phyloP scores from a whole-genome alignment of 2,888 invertebrate species.

The Mylabris sibirica region DNA sequence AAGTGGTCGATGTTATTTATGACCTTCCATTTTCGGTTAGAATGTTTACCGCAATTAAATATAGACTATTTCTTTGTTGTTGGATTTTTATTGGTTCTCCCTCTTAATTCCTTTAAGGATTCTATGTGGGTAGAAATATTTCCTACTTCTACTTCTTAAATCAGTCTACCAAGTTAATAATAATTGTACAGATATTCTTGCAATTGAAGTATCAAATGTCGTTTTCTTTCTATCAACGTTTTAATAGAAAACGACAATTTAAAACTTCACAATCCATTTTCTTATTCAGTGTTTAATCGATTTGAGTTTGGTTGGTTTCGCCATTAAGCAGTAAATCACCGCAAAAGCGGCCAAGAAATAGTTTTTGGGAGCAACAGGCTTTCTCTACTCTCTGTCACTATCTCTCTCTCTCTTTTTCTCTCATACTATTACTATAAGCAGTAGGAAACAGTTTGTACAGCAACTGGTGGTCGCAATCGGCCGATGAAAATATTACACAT shows the following conservation, averaged over 20 bases:
- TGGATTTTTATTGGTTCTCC: conserved; percentile 12
- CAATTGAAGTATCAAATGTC: background rate
- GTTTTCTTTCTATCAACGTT: background rate
- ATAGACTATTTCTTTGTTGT: conserved; percentile 39
- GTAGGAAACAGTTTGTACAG: conserved; percentile 34
- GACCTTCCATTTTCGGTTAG: conserved; percentile 50
- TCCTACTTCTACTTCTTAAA: background rate
- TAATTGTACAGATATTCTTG: background rate
- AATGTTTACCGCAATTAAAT: conserved; percentile 54
- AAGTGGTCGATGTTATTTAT: conserved; percentile 61
- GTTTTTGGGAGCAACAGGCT: conserved; percentile 52
- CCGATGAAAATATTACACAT: conserved; percentile 58
- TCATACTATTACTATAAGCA: conserved; percentile 27
- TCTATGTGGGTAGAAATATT: background rate
- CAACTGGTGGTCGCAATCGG: conserved; percentile 47
- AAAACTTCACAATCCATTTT: conserved; percentile 43
- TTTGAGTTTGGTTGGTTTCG: conserved; percentile 28
- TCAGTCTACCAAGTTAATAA: too few relatives aligned
- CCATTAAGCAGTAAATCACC: conserved; percentile 49
- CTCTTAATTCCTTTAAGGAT: conserved; percentile 14
- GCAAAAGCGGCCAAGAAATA: conserved; percentile 46
- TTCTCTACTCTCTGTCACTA: conserved; percentile 19
- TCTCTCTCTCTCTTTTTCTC: background rate
- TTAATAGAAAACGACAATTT: background rate
- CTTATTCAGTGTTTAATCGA: conserved; percentile 53